phyloP scores from a whole-genome alignment of 2,888 invertebrate species.

The Chymomyza caudatula region DNA sequence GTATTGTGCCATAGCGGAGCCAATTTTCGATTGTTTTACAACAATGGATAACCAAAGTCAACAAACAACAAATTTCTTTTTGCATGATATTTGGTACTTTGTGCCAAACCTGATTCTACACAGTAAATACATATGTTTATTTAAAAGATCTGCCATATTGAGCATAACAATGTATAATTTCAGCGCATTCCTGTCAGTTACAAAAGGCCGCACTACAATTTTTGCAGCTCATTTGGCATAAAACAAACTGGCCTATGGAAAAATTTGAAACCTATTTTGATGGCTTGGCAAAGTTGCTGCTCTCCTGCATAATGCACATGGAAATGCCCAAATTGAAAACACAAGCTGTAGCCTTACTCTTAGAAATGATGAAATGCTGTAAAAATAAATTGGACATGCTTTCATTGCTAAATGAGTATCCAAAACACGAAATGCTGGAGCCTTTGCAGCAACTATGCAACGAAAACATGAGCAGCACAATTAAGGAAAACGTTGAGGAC shows the following conservation, averaged over 20 bases:
- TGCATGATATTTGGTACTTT: constrained; percentile 67
- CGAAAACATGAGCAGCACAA: neutral
- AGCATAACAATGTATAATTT: neutral
- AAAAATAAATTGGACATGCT: constrained; percentile 37
- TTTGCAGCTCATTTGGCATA: constrained; percentile 42
- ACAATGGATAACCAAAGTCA: neutral
- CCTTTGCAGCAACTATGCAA: constrained; percentile 34
- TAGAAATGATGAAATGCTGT: constrained; percentile 44
- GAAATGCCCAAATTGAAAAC: constrained; percentile 40
- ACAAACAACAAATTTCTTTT: constrained; percentile 46
- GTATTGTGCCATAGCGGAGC: constrained; percentile 60
- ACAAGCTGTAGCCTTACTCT: constrained; percentile 32
- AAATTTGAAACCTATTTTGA: constrained; percentile 45
- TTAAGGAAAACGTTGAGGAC: constrained; percentile 20
- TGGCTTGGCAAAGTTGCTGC: constrained; percentile 57
- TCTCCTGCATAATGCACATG: constrained; percentile 36
- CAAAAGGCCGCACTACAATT: constrained; percentile 47
- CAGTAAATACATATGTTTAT: constrained; percentile 26
- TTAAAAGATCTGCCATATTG: neutral
- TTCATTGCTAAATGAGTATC: constrained; percentile 56
- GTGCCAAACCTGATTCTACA: constrained; percentile 45
- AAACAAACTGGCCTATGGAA: constrained; percentile 23
- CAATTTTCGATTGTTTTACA: constrained; percentile 55
- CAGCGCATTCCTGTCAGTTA: constrained; percentile 38
- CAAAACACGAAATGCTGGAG: constrained; percentile 42